Evolutionary conservation across 1,140 invertebrate species (phyloP), one percentile per base, ranked within the genome.

Genomic region (Diprion similis): DNA sequence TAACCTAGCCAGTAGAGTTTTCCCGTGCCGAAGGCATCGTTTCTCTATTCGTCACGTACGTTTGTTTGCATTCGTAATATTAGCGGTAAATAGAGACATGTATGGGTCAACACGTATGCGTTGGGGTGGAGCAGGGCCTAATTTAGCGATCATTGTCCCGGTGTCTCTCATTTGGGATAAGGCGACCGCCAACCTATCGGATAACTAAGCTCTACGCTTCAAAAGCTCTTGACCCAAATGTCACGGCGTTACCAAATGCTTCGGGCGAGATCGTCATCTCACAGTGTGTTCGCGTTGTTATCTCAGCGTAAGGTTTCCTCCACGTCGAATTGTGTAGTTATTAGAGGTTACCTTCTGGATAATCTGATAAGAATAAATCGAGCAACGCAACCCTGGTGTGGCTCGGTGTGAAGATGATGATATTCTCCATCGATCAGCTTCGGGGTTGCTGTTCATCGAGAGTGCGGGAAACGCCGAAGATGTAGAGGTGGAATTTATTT

Each of bases 181-280:
- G 51, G 51, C 51, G n/a, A 59, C 51, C 51, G 51, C 51, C 51
- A 59, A 59, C 51, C 51, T 59, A 59, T 59, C 51, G n/a, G 6
- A 59, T 4, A 59, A 9, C 24, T 37, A 37, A 37, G 51, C 51
- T 59, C 3, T 59, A 59, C 51, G 51, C 51, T 13, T 59, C n/a
- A 59, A 59, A 17, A 59, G 51, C 51, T 59, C 51, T 59, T 59
- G 51, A 59, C 51, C 51, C 51, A 59, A 59, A 59, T 59, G 9
- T 59, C 11, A 17, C 6, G 9, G n/a, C 51, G 51, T 59, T 59
- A 59, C 51, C 51, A 59, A 59, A 8, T 59, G 51, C n/a, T 59
- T 59, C 0, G 51, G 51, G n/a, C 9, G 51, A 37, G 24, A 59
- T 59, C 51, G 51, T 59, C 51, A 4, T 59, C 51, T 59, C 51